Evolutionary conservation across 2,888 invertebrate genomes (phyloP), one percentile per base, ranked within the genome.

Genomic region (Julus scandinavius): DNA sequence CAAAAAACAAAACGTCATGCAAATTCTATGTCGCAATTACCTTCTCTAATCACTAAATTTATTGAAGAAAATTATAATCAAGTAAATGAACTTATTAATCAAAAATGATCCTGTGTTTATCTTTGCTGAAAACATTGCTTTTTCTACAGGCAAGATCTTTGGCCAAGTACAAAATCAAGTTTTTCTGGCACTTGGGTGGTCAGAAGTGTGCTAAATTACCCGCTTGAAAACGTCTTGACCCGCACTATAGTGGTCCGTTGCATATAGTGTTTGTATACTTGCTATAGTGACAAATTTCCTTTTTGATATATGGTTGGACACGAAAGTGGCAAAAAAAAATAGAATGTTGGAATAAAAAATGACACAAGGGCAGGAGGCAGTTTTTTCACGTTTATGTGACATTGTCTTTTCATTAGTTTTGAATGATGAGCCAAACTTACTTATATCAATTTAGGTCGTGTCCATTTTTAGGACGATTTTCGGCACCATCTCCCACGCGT

Each of bases 401-500:
- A 72, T 29, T 72, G 72, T 72, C 20, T 72, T 72, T 72, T 72
- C 72, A 72, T 72, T 72, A 72, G 20, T 72, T 72, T 72, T 72
- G 72, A 72, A 72, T 72, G 72, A 72, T 72, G 72, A 72, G 72
- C 29, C 72, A 29, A 72, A 7, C 72, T 29, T 72, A 72, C 72
- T 72, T 72, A 72, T 17, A 17, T 17, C 58, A 54, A 17, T 17
- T n/a, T 29, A 72, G 72, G 20, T 72, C 72, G 72, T 72, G 72
- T 72, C 72, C 72, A 72, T 20, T 72, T 72, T 72, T 29, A 72
- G 72, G 72, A 72, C 29, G 72, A 72, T 72, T 72, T 72, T 72
- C 72, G 20, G 72, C 72, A 11, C 29, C 72, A 72, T 72, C 72
- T 72, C 72, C 72, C 72, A 72, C 72, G 72, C 72, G 20, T 72